These are phyloP conservation scores for Thera britannica DNA, from an alignment of 2,888 invertebrate genomes.

Conservation along the genomic window DNA sequence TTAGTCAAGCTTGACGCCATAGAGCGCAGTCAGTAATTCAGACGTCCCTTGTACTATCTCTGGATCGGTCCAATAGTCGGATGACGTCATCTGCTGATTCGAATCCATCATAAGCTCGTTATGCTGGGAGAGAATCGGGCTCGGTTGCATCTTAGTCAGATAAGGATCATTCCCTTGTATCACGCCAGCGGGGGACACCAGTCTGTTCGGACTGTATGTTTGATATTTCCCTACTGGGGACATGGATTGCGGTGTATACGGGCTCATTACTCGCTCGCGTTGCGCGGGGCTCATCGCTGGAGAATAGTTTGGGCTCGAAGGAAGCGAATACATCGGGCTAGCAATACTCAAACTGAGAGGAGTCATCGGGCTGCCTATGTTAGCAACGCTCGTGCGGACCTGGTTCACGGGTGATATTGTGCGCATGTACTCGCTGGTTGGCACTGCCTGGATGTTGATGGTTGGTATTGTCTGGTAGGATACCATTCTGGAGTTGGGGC, in stretches of 20 bases:
- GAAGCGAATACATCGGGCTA: conserved; percentile 68
- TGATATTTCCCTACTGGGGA: conserved; percentile 70
- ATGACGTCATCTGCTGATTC: conserved; percentile 56
- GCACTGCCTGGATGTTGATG: conserved; percentile 62
- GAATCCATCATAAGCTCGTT: conserved; percentile 65
- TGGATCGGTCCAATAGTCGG: conserved; percentile 72
- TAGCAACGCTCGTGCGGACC: conserved; percentile 42
- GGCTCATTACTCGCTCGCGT: conserved; percentile 64
- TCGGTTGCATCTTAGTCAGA: conserved; percentile 72
- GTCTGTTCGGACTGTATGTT: conserved; percentile 63
- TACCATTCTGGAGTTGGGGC: conserved; percentile 55
- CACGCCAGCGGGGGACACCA: conserved; percentile 62
- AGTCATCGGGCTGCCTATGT: conserved; percentile 62
- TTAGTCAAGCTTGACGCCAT: conserved; percentile 73
- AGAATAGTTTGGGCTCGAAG: conserved; percentile 69
- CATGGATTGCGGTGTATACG: conserved; percentile 72
- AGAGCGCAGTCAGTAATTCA: conserved; percentile 72
- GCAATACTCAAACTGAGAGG: conserved; percentile 69
- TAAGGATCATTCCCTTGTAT: conserved; percentile 74
- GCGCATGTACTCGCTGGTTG: conserved; percentile 38
- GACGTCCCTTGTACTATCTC: conserved; percentile 70
- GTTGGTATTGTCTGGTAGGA: conserved; percentile 61
- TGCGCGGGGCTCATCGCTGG: conserved; percentile 74
- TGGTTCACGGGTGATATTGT: conserved; percentile 46
- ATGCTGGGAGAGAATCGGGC: conserved; percentile 63